Base-by-base conservation (phyloP, 2,797 vertebrate species). In the Yasuhikotakia modesta region DNA sequence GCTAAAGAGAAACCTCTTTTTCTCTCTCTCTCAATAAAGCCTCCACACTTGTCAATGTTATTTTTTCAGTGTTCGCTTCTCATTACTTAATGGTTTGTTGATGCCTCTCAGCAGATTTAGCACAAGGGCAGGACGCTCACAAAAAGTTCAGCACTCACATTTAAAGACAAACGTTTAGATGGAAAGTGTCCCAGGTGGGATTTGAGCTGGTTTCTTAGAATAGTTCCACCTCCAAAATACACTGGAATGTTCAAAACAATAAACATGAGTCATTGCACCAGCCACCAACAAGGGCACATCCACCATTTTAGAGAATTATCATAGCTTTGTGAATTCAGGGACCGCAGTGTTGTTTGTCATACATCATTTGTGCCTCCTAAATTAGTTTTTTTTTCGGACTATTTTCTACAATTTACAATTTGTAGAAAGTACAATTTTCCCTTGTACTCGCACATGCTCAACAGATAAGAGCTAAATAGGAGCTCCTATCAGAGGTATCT, bases 391-490 rank as follows among this genome's bases (percentile, higher is more conserved):
- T 66, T 60, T 70, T 45, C 65, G 11, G 30, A 32, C 52, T 45
- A 30, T 67, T 65, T 65, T 67, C 70, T 35, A 35, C n/a, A n/a
- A n/a, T n/a, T n/a, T n/a, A n/a, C n/a, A n/a, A n/a, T n/a, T n/a
- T n/a, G n/a, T n/a, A n/a, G n/a, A n/a, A n/a, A n/a, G n/a, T n/a
- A n/a, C n/a, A n/a, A n/a, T n/a, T n/a, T n/a, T n/a, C 79, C 70
- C 71, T 79, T 79, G 60, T 70, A 61, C 64, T 22, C 17, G 32
- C 64, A 83, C 78, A 71, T 78, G 70, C 64, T 77, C 77, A 79
- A 55, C 43, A 81, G 85, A 86, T 86, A 83, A 86, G 85, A 45
- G 58, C 67, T 64, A 70, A 68, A 79, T 65, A 48, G 55, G 6
- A 64, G 72, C 69, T 75, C 77, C 63, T 63, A 79, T 85, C 83